Evolutionary conservation across 2,888 invertebrate species (phyloP).

Genomic region (Zhengitettix transpicula): DNA sequence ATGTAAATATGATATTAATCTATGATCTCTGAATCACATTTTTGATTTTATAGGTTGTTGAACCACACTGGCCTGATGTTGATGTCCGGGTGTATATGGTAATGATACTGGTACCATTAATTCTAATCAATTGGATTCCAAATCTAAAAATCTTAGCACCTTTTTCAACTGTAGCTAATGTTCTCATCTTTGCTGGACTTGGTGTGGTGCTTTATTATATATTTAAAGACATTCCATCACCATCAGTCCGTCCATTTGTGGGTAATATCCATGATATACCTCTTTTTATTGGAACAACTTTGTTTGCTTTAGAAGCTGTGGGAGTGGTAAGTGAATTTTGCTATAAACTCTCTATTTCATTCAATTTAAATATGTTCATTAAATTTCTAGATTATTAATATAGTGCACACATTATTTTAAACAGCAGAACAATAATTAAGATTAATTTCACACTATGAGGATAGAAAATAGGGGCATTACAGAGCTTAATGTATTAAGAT

Average conservation of each 20-base stretch:
- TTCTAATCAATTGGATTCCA: slow-evolving; percentile 51
- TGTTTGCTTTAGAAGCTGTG: slow-evolving; percentile 76
- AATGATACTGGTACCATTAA: slow-evolving; percentile 51
- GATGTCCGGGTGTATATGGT: slow-evolving; percentile 51
- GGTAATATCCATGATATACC: slow-evolving; percentile 41
- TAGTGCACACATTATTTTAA: no score
- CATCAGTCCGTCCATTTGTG: slow-evolving; percentile 30
- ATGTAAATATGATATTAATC: background rate
- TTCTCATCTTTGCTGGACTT: slow-evolving; percentile 58
- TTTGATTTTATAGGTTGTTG: slow-evolving; percentile 25
- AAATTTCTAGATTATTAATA: no score
- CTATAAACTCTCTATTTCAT: no score
- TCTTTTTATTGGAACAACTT: slow-evolving; percentile 74
- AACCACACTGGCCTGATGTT: slow-evolving; percentile 22
- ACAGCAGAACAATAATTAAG: no score
- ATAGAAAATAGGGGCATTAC: no score
- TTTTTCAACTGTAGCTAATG: slow-evolving; percentile 67
- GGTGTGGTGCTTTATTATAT: slow-evolving; percentile 58
- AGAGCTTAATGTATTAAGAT: no score
- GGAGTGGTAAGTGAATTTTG: slow-evolving; percentile 44
- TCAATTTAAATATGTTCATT: no score
- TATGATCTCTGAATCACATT: background rate
- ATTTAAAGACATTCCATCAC: slow-evolving; percentile 40
- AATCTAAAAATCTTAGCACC: slow-evolving; percentile 68
- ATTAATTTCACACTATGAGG: no score